A percentile compares a stretch with the other conserved stretches of the same genome.
Conservation (phyloP, 2,888 invertebrate species). For the Heliconius ismenius region DNA sequence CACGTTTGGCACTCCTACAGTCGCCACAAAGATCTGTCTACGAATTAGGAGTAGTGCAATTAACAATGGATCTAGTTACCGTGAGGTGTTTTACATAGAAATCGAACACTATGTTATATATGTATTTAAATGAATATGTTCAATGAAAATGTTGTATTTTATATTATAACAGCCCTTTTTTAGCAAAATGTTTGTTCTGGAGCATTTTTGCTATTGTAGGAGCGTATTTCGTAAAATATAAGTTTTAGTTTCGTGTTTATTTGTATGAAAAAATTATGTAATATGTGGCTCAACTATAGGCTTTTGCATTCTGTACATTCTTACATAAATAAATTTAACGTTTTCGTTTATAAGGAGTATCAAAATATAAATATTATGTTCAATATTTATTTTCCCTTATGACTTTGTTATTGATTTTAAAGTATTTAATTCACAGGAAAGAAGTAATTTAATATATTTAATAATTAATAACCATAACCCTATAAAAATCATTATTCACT, state of each 20-base stretch:
- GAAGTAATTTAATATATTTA: too few relatives aligned
- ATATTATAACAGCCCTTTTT: background rate
- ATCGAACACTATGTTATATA: background rate
- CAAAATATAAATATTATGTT: background rate
- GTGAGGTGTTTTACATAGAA: slow-evolving; percentile 16
- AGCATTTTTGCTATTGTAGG: slow-evolving; percentile 7
- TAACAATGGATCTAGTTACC: slow-evolving; percentile 25
- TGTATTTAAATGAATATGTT: background rate
- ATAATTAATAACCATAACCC: too few relatives aligned
- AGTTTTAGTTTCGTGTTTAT: background rate
- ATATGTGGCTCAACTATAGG: background rate
- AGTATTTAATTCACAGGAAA: background rate
- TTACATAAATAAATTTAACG: background rate
- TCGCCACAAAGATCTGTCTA: slow-evolving; percentile 23
- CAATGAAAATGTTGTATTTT: background rate
- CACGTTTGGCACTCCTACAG: background rate
- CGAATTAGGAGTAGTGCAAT: slow-evolving; percentile 27
- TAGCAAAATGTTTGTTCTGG: background rate
- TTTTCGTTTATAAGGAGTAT: background rate
- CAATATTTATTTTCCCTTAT: background rate
- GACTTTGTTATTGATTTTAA: background rate
- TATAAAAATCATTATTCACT: too few relatives aligned
- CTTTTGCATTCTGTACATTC: background rate
- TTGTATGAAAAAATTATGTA: background rate
- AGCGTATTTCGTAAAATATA: background rate